Evolutionary conservation across 2,888 invertebrate genomes (phyloP), one percentile per base, ranked within the genome.

Genomic region (Dryomyza anilis): DNA sequence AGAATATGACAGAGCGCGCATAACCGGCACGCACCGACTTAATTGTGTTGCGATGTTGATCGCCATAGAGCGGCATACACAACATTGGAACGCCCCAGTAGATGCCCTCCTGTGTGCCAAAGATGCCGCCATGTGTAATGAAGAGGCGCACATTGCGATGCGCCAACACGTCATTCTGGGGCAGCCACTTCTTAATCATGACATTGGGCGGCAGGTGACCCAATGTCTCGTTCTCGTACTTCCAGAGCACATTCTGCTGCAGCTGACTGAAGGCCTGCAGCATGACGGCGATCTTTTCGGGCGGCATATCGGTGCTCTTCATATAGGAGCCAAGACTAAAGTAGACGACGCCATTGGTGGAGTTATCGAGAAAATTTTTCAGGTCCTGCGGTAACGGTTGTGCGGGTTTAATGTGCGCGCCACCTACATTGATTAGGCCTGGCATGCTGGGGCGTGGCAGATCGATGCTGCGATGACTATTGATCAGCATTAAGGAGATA

Each of bases 181-280:
- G 86, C 70, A 86, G 76, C 87, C 86, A 87, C 70, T 84, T 84
- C 36, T 76, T 71, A 2, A 85, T 76, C 73, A 84, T 80, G 0
- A 87, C 80, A 74, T 85, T 85, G 1, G 75, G 2, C 0, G 85
- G 84, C 56, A 84, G 66, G 45, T 83, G 74, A 2, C 80, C 77
- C 14, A 84, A 70, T 0, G 77, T 76, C 4, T 76, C 79, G 27
- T 82, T 83, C 69, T 86, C 86, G 76, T 84, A 86, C 71, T 86
- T 86, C 86, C 86, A 86, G 2, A 86, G 67, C n/a, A 86, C 84
- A 53, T 81, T 80, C 68, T 85, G 84, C 64, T 85, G 84, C 0
- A 86, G 71, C 65, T 80, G 74, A 3, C 82, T 73, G 67, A 86
- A 86, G 1, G 84, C 84, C 6, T 81, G 78, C 0, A 85, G 69